These are phyloP conservation scores for Loris lydekkerianus DNA, from an alignment of 2,797 vertebrate species.

Conservation along the genomic window DNA sequence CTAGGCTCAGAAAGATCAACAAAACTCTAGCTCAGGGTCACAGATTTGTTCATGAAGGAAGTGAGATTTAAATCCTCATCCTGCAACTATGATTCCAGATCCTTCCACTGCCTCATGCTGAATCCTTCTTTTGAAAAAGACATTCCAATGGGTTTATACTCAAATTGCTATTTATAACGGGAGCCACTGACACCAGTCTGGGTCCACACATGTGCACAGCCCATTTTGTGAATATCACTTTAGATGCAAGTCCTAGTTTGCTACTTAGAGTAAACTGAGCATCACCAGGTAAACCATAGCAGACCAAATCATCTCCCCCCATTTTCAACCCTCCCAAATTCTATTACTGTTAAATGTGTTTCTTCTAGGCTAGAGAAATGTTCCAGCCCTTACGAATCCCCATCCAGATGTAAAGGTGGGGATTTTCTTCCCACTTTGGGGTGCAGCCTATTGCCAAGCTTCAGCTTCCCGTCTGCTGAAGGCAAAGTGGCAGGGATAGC, in stretches of 20 bases:
- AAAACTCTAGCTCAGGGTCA: background rate
- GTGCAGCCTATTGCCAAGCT: background rate
- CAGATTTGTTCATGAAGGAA: conserved; percentile 16
- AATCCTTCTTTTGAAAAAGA: background rate
- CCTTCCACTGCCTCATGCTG: background rate
- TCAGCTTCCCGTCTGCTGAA: background rate
- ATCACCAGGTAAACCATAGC: background rate
- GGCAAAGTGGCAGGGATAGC: rapidly evolving
- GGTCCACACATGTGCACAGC: background rate
- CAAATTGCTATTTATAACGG: background rate
- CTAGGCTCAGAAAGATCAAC: background rate
- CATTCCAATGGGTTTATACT: background rate
- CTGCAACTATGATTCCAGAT: background rate
- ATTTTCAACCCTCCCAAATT: background rate
- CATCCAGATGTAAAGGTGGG: background rate
- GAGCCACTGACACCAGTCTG: background rate
- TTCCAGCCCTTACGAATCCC: background rate
- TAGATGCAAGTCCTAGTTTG: background rate
- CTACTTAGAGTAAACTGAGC: background rate
- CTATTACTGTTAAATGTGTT: background rate
- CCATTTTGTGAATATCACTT: background rate
- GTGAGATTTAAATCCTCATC: background rate
- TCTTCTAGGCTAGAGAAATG: background rate
- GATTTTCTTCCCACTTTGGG: background rate
- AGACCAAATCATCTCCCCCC: background rate